Conservation (phyloP, 2,888 invertebrate species). For the Dynastes tityus region DNA sequence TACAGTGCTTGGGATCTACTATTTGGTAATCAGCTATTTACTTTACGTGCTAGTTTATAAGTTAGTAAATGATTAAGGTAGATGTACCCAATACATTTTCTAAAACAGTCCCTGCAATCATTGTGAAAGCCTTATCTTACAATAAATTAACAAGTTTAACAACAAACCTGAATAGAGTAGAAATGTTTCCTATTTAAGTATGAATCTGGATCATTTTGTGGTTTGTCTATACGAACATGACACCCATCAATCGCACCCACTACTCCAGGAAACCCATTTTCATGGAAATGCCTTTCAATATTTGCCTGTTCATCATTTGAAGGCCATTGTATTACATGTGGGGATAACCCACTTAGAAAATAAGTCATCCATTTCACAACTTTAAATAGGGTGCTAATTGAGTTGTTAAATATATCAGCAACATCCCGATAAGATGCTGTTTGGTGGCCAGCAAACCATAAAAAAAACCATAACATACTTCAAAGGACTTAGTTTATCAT, state of each 20-base stretch:
- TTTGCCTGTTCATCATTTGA: conserved; percentile 42
- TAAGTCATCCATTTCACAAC: conserved; percentile 44
- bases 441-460: conserved; percentile 53
- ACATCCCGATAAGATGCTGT: conserved; percentile 52
- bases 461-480: not conserved
- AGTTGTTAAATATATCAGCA: conserved; percentile 52
- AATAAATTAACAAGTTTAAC: not conserved
- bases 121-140: too few relatives aligned
- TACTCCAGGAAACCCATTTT: conserved; percentile 23
- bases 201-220: conserved; percentile 51
- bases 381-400: conserved; percentile 49
- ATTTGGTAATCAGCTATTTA: not conserved
- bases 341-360: conserved; percentile 49
- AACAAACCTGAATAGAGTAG: conserved; percentile 48
- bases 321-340: conserved; percentile 51
- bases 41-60: not conserved
- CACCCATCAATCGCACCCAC: conserved; percentile 52
- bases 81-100: not conserved
- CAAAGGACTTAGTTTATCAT: not conserved
- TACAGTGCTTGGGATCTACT: too few relatives aligned
- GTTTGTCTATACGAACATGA: conserved; percentile 54
- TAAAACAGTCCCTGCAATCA: not conserved
- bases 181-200: conserved; percentile 54
- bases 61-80: not conserved
- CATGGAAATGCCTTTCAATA: conserved; percentile 46